A percentile compares a stretch with the other conserved stretches of the same genome.
Evolutionary conservation across 2,888 invertebrate species (phyloP).

Genomic region (Oxyteleia sp.): DNA sequence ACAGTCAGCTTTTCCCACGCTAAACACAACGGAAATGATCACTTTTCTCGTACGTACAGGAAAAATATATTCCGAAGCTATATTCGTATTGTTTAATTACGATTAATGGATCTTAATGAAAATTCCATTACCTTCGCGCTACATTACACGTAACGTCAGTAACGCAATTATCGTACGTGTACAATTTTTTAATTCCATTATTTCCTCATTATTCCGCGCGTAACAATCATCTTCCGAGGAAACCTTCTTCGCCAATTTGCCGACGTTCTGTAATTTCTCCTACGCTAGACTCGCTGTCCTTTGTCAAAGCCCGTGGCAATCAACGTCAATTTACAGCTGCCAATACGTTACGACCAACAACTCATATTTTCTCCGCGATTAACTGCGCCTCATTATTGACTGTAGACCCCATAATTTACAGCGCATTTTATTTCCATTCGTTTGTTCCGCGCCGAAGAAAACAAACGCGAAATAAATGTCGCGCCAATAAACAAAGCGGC

Average conservation of each 20-base stretch:
- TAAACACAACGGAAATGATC: too few relatives aligned
- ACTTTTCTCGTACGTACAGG: too few relatives aligned
- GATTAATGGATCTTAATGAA: too few relatives aligned
- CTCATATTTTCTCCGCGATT: neutral
- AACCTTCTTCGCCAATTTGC: neutral
- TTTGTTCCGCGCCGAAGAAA: neutral
- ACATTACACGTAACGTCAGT: too few relatives aligned
- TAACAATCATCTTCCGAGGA: neutral
- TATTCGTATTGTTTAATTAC: too few relatives aligned
- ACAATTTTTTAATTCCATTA: neutral
- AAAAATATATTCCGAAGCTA: too few relatives aligned
- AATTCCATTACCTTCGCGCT: too few relatives aligned
- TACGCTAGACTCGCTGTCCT: neutral
- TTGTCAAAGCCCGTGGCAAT: neutral
- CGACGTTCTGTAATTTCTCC: neutral
- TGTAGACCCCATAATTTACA: neutral
- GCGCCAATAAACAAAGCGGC: neutral
- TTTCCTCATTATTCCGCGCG: neutral
- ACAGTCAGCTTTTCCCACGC: too few relatives aligned
- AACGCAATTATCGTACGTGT: neutral
- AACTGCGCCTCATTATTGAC: constrained; percentile 1
- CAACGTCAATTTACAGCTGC: neutral
- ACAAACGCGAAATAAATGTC: neutral
- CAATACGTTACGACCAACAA: neutral
- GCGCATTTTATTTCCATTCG: neutral